A percentile compares a stretch with the other conserved stretches of the same genome.
Conservation (phyloP, 2,113 vertebrate genomes). For the Eretmochelys imbricata region DNA sequence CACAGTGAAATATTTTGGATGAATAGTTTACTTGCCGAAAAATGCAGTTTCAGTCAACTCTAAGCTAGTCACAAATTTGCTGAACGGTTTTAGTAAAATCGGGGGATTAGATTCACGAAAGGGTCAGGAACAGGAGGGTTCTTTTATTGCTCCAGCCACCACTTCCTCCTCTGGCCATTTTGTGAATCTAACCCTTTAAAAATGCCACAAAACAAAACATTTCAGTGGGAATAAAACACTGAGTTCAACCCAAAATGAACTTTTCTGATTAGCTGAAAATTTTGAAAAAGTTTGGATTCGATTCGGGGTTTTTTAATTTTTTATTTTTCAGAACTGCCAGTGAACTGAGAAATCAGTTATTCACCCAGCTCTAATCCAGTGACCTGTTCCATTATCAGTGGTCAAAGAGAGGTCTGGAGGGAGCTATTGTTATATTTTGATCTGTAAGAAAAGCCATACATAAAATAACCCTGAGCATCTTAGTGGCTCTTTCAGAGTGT, state of each 20-base stretch:
- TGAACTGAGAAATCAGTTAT: background rate
- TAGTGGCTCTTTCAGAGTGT: background rate
- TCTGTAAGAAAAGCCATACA: background rate
- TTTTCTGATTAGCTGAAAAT: background rate
- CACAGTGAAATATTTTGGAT: background rate
- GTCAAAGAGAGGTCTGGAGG: fast-evolving
- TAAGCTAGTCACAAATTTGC: background rate
- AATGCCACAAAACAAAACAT: background rate
- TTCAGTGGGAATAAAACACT: background rate
- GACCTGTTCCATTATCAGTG: fast-evolving
- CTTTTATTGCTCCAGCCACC: background rate
- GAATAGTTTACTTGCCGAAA: background rate
- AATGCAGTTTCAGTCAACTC: background rate
- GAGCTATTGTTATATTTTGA: background rate
- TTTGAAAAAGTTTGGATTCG: background rate
- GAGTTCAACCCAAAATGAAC: background rate
- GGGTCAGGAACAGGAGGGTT: background rate
- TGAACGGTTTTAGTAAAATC: background rate
- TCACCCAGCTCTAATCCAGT: background rate
- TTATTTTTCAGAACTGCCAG: background rate
- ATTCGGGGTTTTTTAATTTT: background rate
- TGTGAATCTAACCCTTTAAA: background rate
- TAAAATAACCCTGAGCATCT: background rate
- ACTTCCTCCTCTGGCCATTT: background rate
- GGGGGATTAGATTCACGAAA: background rate